These are phyloP conservation scores for Myripristis murdjan DNA, from an alignment of 2,797 vertebrate species.

Conservation along the genomic window DNA sequence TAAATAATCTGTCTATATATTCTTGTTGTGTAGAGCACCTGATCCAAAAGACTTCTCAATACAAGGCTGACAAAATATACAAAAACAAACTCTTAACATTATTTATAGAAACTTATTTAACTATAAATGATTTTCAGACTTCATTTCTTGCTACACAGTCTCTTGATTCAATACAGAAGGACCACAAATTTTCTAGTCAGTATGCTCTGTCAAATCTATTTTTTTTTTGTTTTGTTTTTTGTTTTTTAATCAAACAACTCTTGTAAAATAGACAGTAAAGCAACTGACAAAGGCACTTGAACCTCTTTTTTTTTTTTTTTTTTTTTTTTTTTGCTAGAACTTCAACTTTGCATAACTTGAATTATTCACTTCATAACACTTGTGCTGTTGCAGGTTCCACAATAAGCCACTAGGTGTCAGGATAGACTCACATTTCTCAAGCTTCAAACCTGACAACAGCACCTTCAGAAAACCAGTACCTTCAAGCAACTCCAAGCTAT, in stretches of 20 bases:
- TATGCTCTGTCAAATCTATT: neutral
- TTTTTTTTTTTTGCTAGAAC: too few species aligned
- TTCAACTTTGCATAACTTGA: conserved; percentile 14
- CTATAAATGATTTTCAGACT: neutral
- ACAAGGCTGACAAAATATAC: too few species aligned
- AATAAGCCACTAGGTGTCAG: conserved; percentile 63
- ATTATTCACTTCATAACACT: conserved; percentile 2
- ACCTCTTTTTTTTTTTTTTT: neutral
- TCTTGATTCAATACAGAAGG: conserved; percentile 19
- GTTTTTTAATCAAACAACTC: neutral
- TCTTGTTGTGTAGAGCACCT: too few species aligned
- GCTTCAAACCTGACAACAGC: neutral
- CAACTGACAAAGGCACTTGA: conserved; percentile 8
- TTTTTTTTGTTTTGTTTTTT: too few species aligned
- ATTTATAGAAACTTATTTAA: conserved; percentile 6
- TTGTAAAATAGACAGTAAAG: conserved; percentile 39
- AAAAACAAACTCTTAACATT: neutral
- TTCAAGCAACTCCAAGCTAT: conserved; percentile 20
- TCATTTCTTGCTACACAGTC: conserved; percentile 16
- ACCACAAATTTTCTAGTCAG: conserved; percentile 5
- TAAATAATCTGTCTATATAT: neutral
- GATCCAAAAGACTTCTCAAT: too few species aligned
- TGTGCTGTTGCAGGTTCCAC: neutral
- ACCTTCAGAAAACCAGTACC: neutral
- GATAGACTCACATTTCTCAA: conserved; percentile 29